phyloP scores from a whole-genome alignment of 1,140 invertebrate genomes.

The Lethocerus indicus region DNA sequence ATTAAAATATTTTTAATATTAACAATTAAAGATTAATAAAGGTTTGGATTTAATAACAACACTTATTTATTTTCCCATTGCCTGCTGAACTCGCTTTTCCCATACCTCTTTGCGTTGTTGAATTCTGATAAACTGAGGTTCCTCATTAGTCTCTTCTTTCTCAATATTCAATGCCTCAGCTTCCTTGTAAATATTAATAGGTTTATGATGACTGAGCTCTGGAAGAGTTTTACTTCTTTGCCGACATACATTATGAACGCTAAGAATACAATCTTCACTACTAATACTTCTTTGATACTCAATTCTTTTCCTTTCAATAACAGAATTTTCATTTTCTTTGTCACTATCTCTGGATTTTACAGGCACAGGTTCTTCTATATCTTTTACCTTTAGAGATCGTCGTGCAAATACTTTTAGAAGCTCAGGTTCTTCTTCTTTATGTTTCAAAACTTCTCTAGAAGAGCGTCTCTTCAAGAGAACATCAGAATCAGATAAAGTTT shows the following conservation, averaged over 20 bases:
- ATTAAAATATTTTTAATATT: too few species aligned
- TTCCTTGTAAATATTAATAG: constrained; percentile 16
- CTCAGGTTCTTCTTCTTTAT: constrained; percentile 49
- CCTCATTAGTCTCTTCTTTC: constrained; percentile 22
- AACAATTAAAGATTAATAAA: too few species aligned
- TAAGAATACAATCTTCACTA: constrained; percentile 19
- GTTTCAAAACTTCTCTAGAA: constrained; percentile 30
- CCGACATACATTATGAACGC: not conserved
- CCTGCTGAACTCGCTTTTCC: constrained; percentile 49
- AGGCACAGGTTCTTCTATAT: constrained; percentile 35
- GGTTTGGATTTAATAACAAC: too few species aligned
- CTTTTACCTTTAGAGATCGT: constrained; percentile 53
- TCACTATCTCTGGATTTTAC: constrained; percentile 37
- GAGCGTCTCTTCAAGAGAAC: constrained; percentile 27
- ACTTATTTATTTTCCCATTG: constrained; percentile 24
- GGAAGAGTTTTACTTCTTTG: not conserved
- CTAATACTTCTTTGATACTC: constrained; percentile 18
- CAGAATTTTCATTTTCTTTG: constrained; percentile 37
- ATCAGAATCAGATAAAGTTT: constrained; percentile 9
- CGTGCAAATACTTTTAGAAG: constrained; percentile 62
- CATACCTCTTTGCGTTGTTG: constrained; percentile 53
- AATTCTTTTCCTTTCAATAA: constrained; percentile 16
- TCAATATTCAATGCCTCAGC: constrained; percentile 22
- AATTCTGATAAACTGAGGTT: constrained; percentile 43
- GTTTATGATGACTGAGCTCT: not conserved